Evolutionary conservation across 1,140 invertebrate species (phyloP).

Genomic region (Drosophila quadrilineata): DNA sequence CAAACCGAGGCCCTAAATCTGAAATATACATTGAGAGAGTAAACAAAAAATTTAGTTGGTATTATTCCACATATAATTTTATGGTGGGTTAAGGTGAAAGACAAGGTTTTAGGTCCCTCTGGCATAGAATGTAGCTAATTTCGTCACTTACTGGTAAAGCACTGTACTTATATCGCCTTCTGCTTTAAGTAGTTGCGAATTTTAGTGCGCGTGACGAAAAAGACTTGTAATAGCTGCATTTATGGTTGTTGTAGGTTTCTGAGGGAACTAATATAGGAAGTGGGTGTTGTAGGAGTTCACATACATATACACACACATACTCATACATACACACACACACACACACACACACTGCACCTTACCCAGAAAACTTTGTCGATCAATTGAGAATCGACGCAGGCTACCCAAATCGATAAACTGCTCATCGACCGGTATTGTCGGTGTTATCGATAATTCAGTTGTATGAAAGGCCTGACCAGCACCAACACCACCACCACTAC

Average conservation of each 20-base stretch:
- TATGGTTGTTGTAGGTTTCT: not conserved
- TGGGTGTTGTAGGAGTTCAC: not conserved
- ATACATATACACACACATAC: not conserved
- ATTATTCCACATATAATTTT: too few relatives aligned
- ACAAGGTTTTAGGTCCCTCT: too few relatives aligned
- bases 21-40: too few relatives aligned
- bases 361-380: slow-evolving; percentile 81
- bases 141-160: too few relatives aligned
- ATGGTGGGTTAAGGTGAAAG: too few relatives aligned
- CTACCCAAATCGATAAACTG: slow-evolving; percentile 80
- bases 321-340: not conserved
- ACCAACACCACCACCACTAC: slow-evolving; percentile 14
- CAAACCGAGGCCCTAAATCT: slow-evolving; percentile 87
- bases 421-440: slow-evolving; percentile 73
- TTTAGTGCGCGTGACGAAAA: too few relatives aligned
- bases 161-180: too few relatives aligned
- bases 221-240: too few relatives aligned
- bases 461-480: slow-evolving; percentile 60
- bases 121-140: too few relatives aligned
- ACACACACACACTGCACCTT: slow-evolving; percentile 42
- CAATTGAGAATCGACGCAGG: slow-evolving; percentile 77
- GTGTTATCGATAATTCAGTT: slow-evolving; percentile 77
- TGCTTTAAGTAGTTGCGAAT: too few relatives aligned
- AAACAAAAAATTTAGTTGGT: not conserved
- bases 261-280: not conserved